Conservation (phyloP, 2,113 vertebrate genomes). For the Blennius ocellaris region DNA sequence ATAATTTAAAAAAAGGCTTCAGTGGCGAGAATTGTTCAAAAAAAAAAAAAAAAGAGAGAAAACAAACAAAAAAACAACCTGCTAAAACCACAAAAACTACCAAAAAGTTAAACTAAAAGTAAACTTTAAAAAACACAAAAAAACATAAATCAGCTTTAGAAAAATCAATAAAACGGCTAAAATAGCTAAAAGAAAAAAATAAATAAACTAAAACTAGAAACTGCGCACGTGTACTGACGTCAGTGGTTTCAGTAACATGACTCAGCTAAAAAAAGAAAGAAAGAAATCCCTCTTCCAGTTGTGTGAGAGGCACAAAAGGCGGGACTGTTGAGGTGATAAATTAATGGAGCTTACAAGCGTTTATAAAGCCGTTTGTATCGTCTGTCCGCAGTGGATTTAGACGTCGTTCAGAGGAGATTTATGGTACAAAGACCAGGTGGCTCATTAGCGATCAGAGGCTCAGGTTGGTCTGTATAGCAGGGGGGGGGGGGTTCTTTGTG, state of each 20-base stretch:
- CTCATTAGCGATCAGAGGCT: slow-evolving; percentile 76
- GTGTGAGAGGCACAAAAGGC: slow-evolving; percentile 65
- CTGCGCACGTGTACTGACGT: too few relatives aligned
- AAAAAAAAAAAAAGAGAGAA: too few relatives aligned
- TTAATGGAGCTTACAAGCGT: slow-evolving; percentile 78
- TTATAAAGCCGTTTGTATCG: slow-evolving; percentile 76
- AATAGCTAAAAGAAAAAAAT: too few relatives aligned
- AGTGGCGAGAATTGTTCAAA: too few relatives aligned
- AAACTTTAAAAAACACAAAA: too few relatives aligned
- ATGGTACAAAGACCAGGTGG: slow-evolving; percentile 78
- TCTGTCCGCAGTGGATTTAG: slow-evolving; percentile 73
- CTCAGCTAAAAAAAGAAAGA: slow-evolving; percentile 42
- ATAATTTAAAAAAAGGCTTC: too few relatives aligned
- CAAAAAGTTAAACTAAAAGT: too few relatives aligned
- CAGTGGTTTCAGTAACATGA: slow-evolving; percentile 53
- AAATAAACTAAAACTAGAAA: too few relatives aligned
- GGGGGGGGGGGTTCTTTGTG: slow-evolving; percentile 33
- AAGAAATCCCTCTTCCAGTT: slow-evolving; percentile 48
- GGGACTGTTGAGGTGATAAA: slow-evolving; percentile 71
- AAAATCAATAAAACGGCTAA: too few relatives aligned
- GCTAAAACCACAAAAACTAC: too few relatives aligned
- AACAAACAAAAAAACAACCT: too few relatives aligned
- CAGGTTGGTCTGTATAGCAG: slow-evolving; percentile 56
- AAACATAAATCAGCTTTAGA: too few relatives aligned
- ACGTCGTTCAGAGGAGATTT: slow-evolving; percentile 73